Evolutionary conservation across 2,888 invertebrate genomes (phyloP).

Genomic region (Balanococcus diminutus): DNA sequence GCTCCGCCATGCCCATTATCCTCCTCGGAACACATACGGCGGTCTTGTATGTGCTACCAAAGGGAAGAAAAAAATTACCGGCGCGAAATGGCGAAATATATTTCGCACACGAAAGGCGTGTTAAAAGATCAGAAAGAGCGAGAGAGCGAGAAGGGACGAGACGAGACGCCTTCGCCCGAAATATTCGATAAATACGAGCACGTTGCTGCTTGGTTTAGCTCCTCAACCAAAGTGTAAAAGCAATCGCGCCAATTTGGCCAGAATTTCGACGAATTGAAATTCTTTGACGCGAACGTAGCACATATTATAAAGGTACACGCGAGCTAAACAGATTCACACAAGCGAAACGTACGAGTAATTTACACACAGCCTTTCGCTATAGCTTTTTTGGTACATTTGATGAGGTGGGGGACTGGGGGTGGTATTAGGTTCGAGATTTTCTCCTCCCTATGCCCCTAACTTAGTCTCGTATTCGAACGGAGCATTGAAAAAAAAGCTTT

Average conservation of each 20-base stretch:
- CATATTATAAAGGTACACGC: no score
- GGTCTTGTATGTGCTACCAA: no score
- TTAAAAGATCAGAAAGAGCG: constrained; percentile 12
- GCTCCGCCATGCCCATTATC: not conserved
- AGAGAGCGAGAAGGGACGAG: no score
- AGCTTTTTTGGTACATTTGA: not conserved
- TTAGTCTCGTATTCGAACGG: not conserved
- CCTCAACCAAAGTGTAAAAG: not conserved
- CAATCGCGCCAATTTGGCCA: constrained; percentile 13
- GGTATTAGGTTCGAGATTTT: no score
- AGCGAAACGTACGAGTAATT: constrained; percentile 25
- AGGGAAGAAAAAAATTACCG: not conserved
- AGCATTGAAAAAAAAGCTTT: not conserved
- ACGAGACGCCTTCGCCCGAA: no score
- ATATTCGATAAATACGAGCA: not conserved
- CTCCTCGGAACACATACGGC: not conserved
- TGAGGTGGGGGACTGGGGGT: no score
- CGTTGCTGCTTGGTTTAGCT: not conserved
- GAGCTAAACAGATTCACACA: not conserved
- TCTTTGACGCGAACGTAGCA: constrained; percentile 1
- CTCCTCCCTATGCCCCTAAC: no score
- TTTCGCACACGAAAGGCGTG: not conserved
- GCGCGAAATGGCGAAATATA: not conserved
- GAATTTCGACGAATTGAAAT: not conserved
- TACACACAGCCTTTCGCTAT: not conserved